Conservation (phyloP, 2,113 vertebrate genomes). For the Alethe diademata region DNA sequence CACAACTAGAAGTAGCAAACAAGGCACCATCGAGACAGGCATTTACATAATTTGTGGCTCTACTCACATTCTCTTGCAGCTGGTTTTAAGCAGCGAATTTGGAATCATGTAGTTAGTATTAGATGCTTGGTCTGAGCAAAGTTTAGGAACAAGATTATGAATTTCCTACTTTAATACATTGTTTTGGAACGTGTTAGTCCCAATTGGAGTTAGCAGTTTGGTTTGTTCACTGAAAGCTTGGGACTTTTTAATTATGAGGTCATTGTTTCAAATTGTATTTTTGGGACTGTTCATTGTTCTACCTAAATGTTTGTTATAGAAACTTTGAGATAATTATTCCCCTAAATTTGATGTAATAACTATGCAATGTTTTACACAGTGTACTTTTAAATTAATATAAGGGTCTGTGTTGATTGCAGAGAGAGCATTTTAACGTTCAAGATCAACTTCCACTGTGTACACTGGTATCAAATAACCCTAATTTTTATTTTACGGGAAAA, state of each 20-base stretch:
- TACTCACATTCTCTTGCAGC: background rate
- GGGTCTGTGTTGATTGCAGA: slow-evolving; percentile 55
- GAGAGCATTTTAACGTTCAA: slow-evolving; percentile 43
- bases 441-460: slow-evolving; percentile 79
- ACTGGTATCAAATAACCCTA: slow-evolving; percentile 86
- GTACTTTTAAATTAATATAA: background rate
- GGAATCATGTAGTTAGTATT: background rate
- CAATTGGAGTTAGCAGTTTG: background rate
- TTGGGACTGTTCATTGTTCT: background rate
- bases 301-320: background rate
- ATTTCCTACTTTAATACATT: background rate
- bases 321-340: background rate
- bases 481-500: slow-evolving; percentile 88
- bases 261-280: background rate
- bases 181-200: background rate
- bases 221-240: background rate
- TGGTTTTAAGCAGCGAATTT: background rate
- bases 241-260: background rate
- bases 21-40: background rate
- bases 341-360: background rate
- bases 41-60: background rate
- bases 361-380: background rate
- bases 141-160: background rate
- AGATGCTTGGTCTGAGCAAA: background rate
- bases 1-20: background rate